phyloP scores from a whole-genome alignment of 2,888 invertebrate genomes.

The Muscina levida region DNA sequence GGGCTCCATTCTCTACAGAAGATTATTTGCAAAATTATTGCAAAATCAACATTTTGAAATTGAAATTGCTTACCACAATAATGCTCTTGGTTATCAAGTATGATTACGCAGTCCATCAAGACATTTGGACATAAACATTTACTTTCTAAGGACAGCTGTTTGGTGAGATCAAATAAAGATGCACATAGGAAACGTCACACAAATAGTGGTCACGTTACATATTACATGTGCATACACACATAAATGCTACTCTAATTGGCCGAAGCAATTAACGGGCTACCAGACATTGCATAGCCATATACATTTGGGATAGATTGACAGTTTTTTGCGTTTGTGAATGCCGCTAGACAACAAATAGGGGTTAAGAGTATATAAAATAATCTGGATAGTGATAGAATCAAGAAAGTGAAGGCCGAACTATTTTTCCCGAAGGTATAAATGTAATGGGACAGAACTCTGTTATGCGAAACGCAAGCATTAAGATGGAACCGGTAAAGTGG shows the following conservation, averaged over 20 bases:
- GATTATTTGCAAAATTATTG: constrained; percentile 59
- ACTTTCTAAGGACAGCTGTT: too few species aligned
- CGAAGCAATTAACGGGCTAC: constrained; percentile 43
- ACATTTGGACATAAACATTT: constrained; percentile 6
- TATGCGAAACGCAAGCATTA: too few species aligned
- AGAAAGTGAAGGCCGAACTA: too few species aligned
- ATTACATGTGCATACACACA: constrained; percentile 23
- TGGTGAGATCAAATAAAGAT: constrained; percentile 12
- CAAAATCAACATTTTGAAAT: constrained; percentile 58
- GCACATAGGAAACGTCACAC: constrained; percentile 5
- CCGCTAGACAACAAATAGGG: too few species aligned
- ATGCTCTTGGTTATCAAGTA: constrained; percentile 38
- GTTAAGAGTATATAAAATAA: too few species aligned
- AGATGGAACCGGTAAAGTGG: too few species aligned
- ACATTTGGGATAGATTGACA: too few species aligned
- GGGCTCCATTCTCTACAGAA: constrained; percentile 7
- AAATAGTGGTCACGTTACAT: constrained; percentile 39
- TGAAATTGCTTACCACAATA: constrained; percentile 51
- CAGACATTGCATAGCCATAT: background rate
- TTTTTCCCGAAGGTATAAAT: too few species aligned
- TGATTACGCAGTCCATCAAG: background rate
- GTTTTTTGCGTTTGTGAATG: too few species aligned
- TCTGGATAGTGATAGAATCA: too few species aligned
- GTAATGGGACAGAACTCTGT: too few species aligned
- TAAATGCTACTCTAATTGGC: constrained; percentile 47